Evolutionary conservation across 2,888 invertebrate species (phyloP).

Genomic region (Ophion obscuratus): DNA sequence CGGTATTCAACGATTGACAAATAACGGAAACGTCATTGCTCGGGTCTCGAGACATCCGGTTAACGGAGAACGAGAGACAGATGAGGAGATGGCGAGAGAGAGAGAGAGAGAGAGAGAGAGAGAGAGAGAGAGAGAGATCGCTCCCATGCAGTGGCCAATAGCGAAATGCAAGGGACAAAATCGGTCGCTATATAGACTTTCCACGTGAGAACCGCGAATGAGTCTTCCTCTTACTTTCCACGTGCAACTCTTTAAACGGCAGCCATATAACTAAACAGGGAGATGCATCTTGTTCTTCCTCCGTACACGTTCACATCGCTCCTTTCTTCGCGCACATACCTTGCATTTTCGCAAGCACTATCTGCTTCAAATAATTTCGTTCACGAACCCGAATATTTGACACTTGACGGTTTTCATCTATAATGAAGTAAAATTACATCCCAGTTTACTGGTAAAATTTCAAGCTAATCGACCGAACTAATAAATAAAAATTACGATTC

Average conservation of each 20-base stretch:
- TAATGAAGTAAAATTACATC: no score
- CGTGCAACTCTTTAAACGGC: constrained; percentile 48
- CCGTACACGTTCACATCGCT: constrained; percentile 43
- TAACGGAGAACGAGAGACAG: constrained; percentile 34
- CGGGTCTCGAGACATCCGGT: constrained; percentile 55
- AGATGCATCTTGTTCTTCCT: constrained; percentile 50
- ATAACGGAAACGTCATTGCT: constrained; percentile 65
- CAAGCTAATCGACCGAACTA: no score
- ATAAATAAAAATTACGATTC: no score
- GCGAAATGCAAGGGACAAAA: not conserved
- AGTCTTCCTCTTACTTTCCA: constrained; percentile 48
- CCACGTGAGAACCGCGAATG: constrained; percentile 45
- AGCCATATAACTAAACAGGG: not conserved
- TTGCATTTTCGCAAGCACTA: constrained; percentile 72
- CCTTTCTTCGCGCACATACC: constrained; percentile 39
- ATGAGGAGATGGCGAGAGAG: not conserved
- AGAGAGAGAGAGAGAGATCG: constrained; percentile 12
- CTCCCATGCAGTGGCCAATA: constrained; percentile 20
- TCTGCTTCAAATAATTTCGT: constrained; percentile 22
- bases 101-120: constrained; percentile 11
- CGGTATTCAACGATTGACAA: constrained; percentile 53
- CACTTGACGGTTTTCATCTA: no score
- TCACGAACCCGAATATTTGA: no score
- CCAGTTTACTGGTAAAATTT: no score
- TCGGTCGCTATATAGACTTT: constrained; percentile 46